Percentiles rank a stretch among this genome's conserved stretches.
phyloP scores from a whole-genome alignment of 1,140 invertebrate species.

The Panagrolaimus sp. region DNA sequence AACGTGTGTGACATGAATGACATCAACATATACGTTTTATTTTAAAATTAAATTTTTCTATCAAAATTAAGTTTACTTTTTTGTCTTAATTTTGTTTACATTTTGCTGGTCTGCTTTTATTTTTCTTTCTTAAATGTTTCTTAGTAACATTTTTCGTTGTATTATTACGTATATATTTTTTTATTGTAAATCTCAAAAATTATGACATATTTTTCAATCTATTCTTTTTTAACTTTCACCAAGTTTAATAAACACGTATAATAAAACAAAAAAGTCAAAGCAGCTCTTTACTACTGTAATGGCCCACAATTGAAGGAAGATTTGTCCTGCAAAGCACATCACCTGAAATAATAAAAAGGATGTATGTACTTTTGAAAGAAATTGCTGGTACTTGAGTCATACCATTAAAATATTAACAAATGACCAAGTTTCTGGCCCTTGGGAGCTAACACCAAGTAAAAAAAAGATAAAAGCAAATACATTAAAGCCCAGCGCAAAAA shows the following conservation, averaged over 20 bases:
- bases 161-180: too few relatives aligned
- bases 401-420: slow-evolving; percentile 14
- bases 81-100: too few relatives aligned
- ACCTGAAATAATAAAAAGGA: slow-evolving; percentile 1
- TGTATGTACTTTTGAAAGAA: not conserved
- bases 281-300: not conserved
- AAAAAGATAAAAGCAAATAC: slow-evolving; percentile 1
- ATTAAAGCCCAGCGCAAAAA: slow-evolving; percentile 11
- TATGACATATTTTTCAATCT: too few relatives aligned
- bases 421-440: slow-evolving; percentile 12
- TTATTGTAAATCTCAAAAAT: too few relatives aligned
- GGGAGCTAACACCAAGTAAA: slow-evolving; percentile 8
- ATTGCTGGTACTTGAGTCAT: not conserved
- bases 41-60: not conserved
- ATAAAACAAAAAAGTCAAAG: slow-evolving; percentile 2
- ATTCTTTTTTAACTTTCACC: not conserved
- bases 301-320: slow-evolving; percentile 9
- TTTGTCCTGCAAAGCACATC: slow-evolving; percentile 13
- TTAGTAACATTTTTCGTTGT: too few relatives aligned
- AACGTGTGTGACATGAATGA: slow-evolving; percentile 11
- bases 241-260: slow-evolving; percentile 2
- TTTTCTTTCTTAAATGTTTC: too few relatives aligned
- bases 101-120: too few relatives aligned
- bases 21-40: not conserved
- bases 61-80: too few relatives aligned